phyloP scores from a whole-genome alignment of 2,113 vertebrate genomes.

The Actenoides hombroni region DNA sequence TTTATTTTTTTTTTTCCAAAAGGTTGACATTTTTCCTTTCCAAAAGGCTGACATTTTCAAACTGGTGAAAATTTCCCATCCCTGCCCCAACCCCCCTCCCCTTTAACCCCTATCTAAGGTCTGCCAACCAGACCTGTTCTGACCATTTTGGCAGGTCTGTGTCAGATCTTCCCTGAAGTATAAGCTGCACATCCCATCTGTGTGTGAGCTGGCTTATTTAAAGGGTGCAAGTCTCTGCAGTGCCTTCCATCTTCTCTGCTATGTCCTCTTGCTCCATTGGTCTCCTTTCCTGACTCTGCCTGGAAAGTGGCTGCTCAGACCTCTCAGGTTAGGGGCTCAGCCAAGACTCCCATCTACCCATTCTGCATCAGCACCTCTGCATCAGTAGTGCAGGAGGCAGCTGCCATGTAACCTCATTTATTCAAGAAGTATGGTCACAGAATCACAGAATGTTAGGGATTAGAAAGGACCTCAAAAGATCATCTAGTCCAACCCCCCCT shows the following conservation, averaged over 20 bases:
- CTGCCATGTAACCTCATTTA: background rate
- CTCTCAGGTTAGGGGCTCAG: background rate
- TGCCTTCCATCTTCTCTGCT: background rate
- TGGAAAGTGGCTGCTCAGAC: background rate
- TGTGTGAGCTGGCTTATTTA: background rate
- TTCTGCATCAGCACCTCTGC: background rate
- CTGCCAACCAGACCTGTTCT: background rate
- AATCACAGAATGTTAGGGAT: too few species aligned
- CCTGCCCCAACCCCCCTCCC: fast-evolving
- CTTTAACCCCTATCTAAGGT: background rate
- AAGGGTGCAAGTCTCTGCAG: background rate
- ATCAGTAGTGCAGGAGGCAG: background rate
- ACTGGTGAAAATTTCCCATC: background rate
- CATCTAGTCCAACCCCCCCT: too few species aligned
- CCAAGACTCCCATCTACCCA: background rate
- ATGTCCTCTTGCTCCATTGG: background rate
- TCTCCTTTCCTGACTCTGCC: background rate
- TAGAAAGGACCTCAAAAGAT: too few species aligned
- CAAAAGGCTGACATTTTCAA: background rate
- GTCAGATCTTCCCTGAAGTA: background rate
- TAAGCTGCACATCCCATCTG: background rate
- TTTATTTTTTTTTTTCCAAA: background rate
- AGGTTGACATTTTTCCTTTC: background rate
- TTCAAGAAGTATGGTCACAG: background rate
- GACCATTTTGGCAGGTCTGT: background rate